Evolutionary conservation across 1,140 invertebrate genomes (phyloP).

Genomic region (Anastrepha ludens): DNA sequence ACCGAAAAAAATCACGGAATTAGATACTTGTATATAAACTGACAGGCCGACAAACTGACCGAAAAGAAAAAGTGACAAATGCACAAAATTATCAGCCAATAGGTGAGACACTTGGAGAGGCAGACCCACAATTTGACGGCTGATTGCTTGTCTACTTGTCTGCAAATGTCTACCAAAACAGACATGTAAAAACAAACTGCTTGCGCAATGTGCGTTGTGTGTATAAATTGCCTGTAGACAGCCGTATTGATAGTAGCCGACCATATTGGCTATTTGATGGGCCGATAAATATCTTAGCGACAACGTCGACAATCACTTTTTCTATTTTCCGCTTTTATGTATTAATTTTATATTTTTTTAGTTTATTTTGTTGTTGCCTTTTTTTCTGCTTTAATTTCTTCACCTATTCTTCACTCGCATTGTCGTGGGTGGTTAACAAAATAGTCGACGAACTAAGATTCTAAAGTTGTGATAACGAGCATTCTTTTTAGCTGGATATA

Average conservation of each 20-base stretch:
- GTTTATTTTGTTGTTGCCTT: background rate
- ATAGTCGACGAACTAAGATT: no score
- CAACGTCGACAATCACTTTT: background rate
- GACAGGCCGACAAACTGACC: background rate
- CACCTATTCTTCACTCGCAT: background rate
- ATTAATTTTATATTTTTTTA: background rate
- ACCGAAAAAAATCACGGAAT: background rate
- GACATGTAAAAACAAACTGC: background rate
- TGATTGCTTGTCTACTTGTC: background rate
- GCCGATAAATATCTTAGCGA: slow-evolving; percentile 16
- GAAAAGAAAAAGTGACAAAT: background rate
- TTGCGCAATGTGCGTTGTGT: no score
- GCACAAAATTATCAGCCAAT: background rate
- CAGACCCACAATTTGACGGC: background rate
- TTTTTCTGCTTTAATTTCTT: background rate
- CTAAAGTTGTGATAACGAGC: no score
- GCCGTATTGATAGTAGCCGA: background rate
- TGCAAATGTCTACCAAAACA: background rate
- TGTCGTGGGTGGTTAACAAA: no score
- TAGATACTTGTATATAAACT: background rate
- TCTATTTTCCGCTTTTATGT: background rate
- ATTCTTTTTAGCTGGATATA: no score
- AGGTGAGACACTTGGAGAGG: background rate
- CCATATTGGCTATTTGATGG: background rate
- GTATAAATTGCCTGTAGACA: background rate